Evolutionary conservation across 2,797 vertebrate species (phyloP), one percentile per base, ranked within the genome.

Genomic region (Peromyscus nudipes): DNA sequence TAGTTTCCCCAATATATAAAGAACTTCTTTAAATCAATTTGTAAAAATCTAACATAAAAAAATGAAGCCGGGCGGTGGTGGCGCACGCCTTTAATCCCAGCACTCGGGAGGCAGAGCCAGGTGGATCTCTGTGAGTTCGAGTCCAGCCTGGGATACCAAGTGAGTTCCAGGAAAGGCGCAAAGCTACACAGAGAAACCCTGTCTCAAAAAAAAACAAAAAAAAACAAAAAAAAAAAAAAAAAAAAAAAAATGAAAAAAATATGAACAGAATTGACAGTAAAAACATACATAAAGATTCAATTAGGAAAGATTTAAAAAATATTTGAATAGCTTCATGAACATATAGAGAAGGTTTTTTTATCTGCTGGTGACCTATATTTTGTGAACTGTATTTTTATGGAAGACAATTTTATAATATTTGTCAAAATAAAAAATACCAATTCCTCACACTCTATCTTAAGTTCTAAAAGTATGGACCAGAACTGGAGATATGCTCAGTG

Each of bases 361-460:
- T 91, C 34, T 92, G 57, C 5, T 69, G 76, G 43, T 25, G 17
- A 60, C 80, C 6, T 76, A 43, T 62, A 80, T 79, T 90, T n/a
- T 29, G 43, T 73, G 69, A 73, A 40, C 9, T 40, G 11, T 80
- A 77, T 85, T 71, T 91, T 69, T 82, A 93, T 40, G 31, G 37
- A 92, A 16, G 37, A 21, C 77, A 95, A 96, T 40, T 88, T 96
- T 86, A 46, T 34, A 94, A 95, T 34, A 91, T 0, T 62, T 21
- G 69, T 85, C 73, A 91, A 92, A 97, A 97, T 64, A 92, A 96
- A 96, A 69, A 86, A 81, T 19, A 21, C 4, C 84, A 13, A 91
- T 6, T 91, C 37, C 29, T 84, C 34, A 94, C 62, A 89, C 6
- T 71, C 31, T 86, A 86, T 91, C 43, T 80, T 9, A 11, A 94